Evolutionary conservation across 2,113 vertebrate genomes (phyloP), one percentile per base, ranked within the genome.

Genomic region (Marmota flaviventris): DNA sequence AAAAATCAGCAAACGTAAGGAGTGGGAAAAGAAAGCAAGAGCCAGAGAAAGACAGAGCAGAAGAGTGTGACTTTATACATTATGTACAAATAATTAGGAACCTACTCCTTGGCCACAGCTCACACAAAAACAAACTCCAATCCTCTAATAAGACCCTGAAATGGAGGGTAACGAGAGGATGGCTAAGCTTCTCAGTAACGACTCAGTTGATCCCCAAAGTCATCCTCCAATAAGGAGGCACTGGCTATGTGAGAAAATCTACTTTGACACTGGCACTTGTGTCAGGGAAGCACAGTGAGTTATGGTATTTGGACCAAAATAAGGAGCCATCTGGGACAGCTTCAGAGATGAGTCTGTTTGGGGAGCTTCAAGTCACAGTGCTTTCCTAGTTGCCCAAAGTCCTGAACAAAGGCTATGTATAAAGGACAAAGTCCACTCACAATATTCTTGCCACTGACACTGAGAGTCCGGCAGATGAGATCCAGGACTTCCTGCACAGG

Each of bases 401-500:
- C 32, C 24, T 42, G 2, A 81, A 14, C 9, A 51, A 85, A 45
- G 29, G 73, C 48, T 20, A 2, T 11, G 73, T 29, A 37, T 1
- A 17, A 34, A 63, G 27, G 32, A 69, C 45, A 45, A 16, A 45
- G 7, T 18, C 67, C 51, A 97, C 98, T 98, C 82, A 99, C 99
- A 24, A 99, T 98, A 97, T 98, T 99, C 97, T 99, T 99, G 85
- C 97, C 84, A 93, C 97, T 99, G 92, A 99, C 96, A 0, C 99
- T 99, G 17, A 99, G 98, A 10, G 98, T 99, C 51, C 99, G 98
- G 89, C 99, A 99, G 81, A 99, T 98, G 24, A 99, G 96, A 96
- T 99, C 99, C 75, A 99, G 98, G 17, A 99, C 78, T 8, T 98
- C 99, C 94, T 99, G 99, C 94, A 99, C 98, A 0, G 99, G 99